Conservation (phyloP, 1,140 invertebrate genomes). For the Zaprionus nigranus region DNA sequence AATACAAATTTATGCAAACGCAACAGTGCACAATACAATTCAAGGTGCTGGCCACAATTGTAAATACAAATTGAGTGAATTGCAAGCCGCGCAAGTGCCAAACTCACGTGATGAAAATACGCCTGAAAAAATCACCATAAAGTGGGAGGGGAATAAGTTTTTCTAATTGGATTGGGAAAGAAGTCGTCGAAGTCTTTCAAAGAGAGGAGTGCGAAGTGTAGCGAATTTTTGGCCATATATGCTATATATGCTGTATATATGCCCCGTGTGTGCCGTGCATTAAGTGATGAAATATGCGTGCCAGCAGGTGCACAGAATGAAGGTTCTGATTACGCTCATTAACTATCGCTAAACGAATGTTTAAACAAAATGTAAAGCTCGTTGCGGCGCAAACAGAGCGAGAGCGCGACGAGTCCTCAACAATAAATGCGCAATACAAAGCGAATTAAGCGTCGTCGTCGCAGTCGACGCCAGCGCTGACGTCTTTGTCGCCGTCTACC, state of each 20-base stretch:
- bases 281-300: constrained; percentile 25
- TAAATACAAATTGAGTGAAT: constrained; percentile 28
- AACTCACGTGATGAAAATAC: constrained; percentile 77
- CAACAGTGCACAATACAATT: constrained; percentile 28
- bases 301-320: constrained; percentile 31
- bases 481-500: constrained; percentile 20
- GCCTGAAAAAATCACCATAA: constrained; percentile 64
- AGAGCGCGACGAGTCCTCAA: constrained; percentile 52
- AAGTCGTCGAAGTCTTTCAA: neutral
- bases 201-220: constrained; percentile 37
- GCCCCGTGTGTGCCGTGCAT: neutral
- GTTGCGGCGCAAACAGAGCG: constrained; percentile 37
- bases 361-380: constrained; percentile 56
- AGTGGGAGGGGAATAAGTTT: constrained; percentile 70
- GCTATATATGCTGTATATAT: neutral
- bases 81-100: constrained; percentile 23
- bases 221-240: constrained; percentile 18
- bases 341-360: constrained; percentile 47
- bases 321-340: constrained; percentile 24
- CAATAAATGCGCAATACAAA: constrained; percentile 72
- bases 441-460: constrained; percentile 64
- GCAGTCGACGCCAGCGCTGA: constrained; percentile 30
- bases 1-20: constrained; percentile 52
- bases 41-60: constrained; percentile 37
- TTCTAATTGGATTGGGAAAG: constrained; percentile 57